Evolutionary conservation across 2,797 vertebrate species (phyloP), one percentile per base, ranked within the genome.

Genomic region (Sebastes trivittatus): DNA sequence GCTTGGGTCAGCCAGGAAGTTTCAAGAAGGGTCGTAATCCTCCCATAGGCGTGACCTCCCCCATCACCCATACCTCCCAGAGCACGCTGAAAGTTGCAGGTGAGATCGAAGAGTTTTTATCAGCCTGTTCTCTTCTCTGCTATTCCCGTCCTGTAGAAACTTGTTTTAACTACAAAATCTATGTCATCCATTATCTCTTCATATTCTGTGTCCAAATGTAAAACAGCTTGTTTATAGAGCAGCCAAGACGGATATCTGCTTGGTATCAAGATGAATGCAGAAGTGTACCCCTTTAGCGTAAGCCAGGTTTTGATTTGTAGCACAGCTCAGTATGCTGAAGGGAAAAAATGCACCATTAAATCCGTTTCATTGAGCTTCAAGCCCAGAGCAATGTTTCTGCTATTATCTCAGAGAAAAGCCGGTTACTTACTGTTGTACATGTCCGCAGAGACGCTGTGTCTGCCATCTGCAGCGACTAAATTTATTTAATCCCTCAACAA

Each of bases 61-160:
- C 98, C 74, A 99, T 99, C 92, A 99, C 98, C 23, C 98, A 99
- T 72, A 97, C 97, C 0, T 98, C 97, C 25, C 98, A 98, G 93
- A 97, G 96, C 74, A 92, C 97, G 83, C 96, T 98, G 63, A 99
- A 96, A 94, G 97, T 98, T 1, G 97, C 97, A 96, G 97, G 98
- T 99, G 71, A 96, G 94, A 71, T 16, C 16, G 23, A 6, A 13
- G 34, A 4, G 0, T 77, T 11, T 36, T 0, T 11, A 16, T 56
- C 22, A 29, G 14, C 34, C 14, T 30, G 9, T 54, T 6, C 2
- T 63, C 29, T 29, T 29, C 20, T 67, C 27, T 42, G 25, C 59
- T 69, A 2, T 59, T 70, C 46, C 8, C 4, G 8, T 71, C 16
- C 6, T 38, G 6, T 25, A 29, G 20, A 20, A 67, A 52, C 72